Evolutionary conservation across 2,113 vertebrate species (phyloP).

Genomic region (Vulpes vulpes): DNA sequence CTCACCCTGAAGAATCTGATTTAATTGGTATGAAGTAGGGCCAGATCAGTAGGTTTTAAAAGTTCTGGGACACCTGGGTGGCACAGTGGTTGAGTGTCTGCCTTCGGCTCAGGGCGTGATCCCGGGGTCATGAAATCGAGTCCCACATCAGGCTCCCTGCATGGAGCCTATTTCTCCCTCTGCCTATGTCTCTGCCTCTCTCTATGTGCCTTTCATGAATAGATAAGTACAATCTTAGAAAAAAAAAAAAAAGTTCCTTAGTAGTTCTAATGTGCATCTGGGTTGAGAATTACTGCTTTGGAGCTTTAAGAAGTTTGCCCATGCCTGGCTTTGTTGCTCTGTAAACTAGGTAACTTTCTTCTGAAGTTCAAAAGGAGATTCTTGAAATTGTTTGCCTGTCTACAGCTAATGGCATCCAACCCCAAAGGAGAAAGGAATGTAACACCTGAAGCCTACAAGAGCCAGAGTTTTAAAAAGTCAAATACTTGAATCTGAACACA

Average conservation of each 20-base stretch:
- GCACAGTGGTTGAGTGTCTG: too few relatives aligned
- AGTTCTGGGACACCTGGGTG: not conserved
- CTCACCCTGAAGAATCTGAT: not conserved
- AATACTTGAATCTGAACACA: not conserved
- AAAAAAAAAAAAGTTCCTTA: not conserved
- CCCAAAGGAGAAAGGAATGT: not conserved
- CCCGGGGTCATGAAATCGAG: too few relatives aligned
- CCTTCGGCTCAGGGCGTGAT: too few relatives aligned
- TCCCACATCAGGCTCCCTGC: too few relatives aligned
- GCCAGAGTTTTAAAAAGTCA: not conserved
- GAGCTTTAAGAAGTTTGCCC: not conserved
- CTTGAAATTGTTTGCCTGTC: not conserved
- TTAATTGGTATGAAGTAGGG: not conserved
- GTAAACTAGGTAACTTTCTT: constrained; percentile 2
- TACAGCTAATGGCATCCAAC: not conserved
- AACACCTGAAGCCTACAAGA: not conserved
- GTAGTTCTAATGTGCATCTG: not conserved
- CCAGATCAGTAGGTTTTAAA: not conserved
- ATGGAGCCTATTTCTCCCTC: too few relatives aligned
- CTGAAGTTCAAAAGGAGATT: constrained; percentile 39
- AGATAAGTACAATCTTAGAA: not conserved
- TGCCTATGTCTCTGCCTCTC: too few relatives aligned
- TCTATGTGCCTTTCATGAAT: too few relatives aligned
- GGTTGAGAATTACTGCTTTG: not conserved
- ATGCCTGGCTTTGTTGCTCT: not conserved